Evolutionary conservation across 2,113 vertebrate genomes (phyloP).

Genomic region (Oriolus oriolus): DNA sequence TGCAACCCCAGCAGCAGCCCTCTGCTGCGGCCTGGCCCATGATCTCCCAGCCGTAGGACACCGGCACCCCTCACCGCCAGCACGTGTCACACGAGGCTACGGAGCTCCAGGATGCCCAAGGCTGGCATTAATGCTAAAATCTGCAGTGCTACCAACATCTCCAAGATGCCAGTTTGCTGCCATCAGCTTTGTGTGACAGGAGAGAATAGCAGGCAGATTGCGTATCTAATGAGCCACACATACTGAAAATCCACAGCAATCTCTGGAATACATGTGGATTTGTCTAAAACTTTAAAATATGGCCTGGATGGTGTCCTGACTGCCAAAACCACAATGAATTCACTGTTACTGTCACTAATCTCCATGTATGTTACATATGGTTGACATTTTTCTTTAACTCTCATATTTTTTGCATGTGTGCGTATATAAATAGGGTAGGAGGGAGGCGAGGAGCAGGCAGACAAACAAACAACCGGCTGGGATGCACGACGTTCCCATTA

Average conservation of each 20-base stretch:
- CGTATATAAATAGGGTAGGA: constrained; percentile 35
- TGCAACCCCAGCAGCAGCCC: neutral
- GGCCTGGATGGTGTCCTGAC: constrained; percentile 51
- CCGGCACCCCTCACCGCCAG: neutral
- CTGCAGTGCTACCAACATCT: constrained; percentile 59
- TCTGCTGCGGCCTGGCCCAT: neutral
- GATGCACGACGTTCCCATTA: constrained; percentile 37
- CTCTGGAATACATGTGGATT: constrained; percentile 56
- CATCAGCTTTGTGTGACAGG: constrained; percentile 64
- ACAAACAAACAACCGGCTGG: constrained; percentile 55
- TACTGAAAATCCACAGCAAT: constrained; percentile 55
- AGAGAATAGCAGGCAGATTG: constrained; percentile 60
- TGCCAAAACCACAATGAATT: constrained; percentile 62
- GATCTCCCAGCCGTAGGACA: neutral
- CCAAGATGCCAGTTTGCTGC: constrained; percentile 66
- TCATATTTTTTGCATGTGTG: constrained; percentile 51
- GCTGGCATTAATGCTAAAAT: constrained; percentile 72
- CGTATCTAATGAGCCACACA: constrained; percentile 58
- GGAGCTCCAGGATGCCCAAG: constrained; percentile 64
- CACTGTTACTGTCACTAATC: constrained; percentile 54
- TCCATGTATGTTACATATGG: constrained; percentile 56
- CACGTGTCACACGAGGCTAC: neutral
- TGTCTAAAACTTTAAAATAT: constrained; percentile 60
- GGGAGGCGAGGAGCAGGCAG: constrained; percentile 42
- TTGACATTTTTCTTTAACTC: constrained; percentile 59